These are phyloP conservation scores for Pentalonia nigronervosa DNA, from an alignment of 1,140 invertebrate genomes.

Conservation along the genomic window DNA sequence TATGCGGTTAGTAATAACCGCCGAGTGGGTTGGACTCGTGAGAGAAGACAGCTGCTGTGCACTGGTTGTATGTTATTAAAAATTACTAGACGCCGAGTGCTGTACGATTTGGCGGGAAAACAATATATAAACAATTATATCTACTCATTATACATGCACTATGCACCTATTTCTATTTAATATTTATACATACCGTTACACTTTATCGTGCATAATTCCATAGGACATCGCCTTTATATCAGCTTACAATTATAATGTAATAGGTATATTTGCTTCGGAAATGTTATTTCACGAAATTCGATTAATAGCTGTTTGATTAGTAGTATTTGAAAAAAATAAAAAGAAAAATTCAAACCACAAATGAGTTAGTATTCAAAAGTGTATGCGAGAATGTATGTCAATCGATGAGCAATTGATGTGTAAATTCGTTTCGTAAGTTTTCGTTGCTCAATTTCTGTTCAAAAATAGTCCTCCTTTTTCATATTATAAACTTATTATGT, in stretches of 20 bases:
- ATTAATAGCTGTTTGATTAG: background rate
- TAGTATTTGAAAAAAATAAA: background rate
- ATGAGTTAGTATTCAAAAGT: constrained; percentile 28
- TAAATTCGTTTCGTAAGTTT: constrained; percentile 30
- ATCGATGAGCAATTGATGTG: constrained; percentile 29
- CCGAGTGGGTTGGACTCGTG: background rate
- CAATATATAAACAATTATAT: no score
- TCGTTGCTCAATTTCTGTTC: constrained; percentile 23
- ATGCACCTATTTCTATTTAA: background rate
- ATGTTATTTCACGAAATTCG: background rate
- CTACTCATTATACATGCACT: no score
- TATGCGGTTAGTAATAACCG: background rate
- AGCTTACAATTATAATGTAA: background rate
- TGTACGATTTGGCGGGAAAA: background rate
- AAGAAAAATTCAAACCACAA: background rate
- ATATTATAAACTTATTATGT: background rate
- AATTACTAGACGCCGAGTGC: background rate
- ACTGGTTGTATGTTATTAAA: background rate
- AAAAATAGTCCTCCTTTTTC: constrained; percentile 7
- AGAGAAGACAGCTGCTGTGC: background rate
- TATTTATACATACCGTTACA: background rate
- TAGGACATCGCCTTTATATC: background rate
- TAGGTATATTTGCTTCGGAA: background rate
- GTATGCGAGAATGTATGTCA: background rate
- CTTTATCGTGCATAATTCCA: background rate